phyloP scores from a whole-genome alignment of 2,797 vertebrate genomes.

The Crocidura indochinensis region DNA sequence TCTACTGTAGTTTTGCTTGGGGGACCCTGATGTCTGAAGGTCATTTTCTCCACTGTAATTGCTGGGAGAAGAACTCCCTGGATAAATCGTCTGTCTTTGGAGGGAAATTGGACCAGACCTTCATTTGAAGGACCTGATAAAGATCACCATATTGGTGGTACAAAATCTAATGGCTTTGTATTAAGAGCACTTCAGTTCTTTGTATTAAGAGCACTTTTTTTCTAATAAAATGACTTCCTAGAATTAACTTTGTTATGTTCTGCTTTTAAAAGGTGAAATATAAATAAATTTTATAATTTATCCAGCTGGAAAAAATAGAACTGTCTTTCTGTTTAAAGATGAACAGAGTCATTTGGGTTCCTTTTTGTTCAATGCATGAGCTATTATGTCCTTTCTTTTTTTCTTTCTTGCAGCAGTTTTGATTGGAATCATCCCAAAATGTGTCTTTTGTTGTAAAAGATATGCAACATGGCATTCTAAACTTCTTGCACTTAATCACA shows the following conservation, averaged over 20 bases:
- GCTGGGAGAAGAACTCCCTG: slow-evolving; percentile 13
- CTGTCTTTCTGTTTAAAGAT: no score
- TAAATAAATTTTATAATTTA: slow-evolving; percentile 91
- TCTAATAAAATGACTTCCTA: slow-evolving; percentile 84
- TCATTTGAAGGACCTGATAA: background rate
- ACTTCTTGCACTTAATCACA: background rate
- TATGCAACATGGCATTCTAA: background rate
- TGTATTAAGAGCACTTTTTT: slow-evolving; percentile 90
- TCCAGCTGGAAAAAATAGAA: slow-evolving; percentile 17
- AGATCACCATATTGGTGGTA: background rate
- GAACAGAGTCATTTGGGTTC: no score
- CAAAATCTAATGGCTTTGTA: slow-evolving; percentile 67
- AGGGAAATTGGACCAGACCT: slow-evolving; percentile 29
- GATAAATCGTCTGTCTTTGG: background rate
- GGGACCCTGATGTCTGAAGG: background rate
- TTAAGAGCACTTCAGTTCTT: slow-evolving; percentile 90
- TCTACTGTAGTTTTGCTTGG: background rate
- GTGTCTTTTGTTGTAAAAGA: slow-evolving; percentile 4
- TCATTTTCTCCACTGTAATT: slow-evolving; percentile 15
- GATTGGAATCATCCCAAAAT: background rate
- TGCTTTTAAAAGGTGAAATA: slow-evolving; percentile 86
- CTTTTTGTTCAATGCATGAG: no score
- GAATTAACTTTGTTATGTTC: slow-evolving; percentile 85
- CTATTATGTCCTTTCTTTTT: slow-evolving; percentile 2
- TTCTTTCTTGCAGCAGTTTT: background rate